Evolutionary conservation across 2,888 invertebrate species (phyloP), one percentile per base, ranked within the genome.

Genomic region (Lepetodrilus schrolli): DNA sequence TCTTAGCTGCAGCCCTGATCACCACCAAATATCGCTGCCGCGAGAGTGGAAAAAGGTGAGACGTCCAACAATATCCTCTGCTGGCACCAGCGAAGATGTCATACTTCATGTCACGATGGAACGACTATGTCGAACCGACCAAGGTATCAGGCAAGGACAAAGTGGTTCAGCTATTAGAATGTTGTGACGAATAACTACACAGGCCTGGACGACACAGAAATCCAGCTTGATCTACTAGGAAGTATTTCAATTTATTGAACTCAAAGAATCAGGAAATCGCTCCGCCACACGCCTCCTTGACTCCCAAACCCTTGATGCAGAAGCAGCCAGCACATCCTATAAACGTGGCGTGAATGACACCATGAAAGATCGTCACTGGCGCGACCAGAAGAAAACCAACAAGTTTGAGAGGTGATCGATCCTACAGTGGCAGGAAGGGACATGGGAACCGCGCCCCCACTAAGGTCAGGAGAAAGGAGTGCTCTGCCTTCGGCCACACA

Each of bases 361-460:
- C n/a, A n/a, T n/a, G n/a, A 0, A 77, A 82, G n/a, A 26, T 34
- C 8, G 77, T n/a, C n/a, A n/a, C n/a, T n/a, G n/a, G n/a, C n/a
- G n/a, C 48, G 70, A 10, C 74, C 38, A 1, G 74, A 76, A 49
- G 77, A 74, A 2, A 70, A n/a, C n/a, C n/a, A n/a, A n/a, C n/a
- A n/a, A n/a, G n/a, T 10, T 8, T 20, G 21, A 4, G 17, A 50
- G 21, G 17, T 17, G 20, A 20, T n/a, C 50, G 81, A 17, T n/a
- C 47, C 26, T 82, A 85, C 66, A 82, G 83, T 65, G 81, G 82
- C 5, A 74, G 70, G 20, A 51, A 3, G 21, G 82, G 82, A 4
- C 83, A 83, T 74, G 82, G 84, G 0, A 70, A 51, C 23, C 69
- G 43, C 21, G 70, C 76, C 37, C 17, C 76, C 21, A 58, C 72